Base-by-base conservation (phyloP, 2,113 vertebrate species). In the Erythrocebus patas region DNA sequence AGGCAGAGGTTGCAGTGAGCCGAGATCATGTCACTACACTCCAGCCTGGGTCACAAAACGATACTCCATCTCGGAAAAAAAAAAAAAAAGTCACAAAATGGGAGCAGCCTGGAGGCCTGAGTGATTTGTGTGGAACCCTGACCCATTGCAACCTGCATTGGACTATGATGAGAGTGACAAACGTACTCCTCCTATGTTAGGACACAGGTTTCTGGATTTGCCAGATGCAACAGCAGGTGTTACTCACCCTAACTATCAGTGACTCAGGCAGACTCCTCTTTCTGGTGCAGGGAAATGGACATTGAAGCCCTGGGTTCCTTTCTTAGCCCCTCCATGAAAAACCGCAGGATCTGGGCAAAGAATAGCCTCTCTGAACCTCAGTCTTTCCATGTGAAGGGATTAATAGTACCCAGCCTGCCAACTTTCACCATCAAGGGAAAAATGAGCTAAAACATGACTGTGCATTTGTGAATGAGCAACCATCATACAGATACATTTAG, bases 121-220 rank as follows among this genome's bases (percentile, higher is more conserved):
- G 16, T 20, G 57, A 64, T 78, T 1, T 2, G 13, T 7, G 35
- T 52, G 38, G 4, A 13, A 12, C 20, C 23, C 32, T 13, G 2
- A 5, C 12, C 22, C 10, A 1, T 0, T 20, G 32, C 18, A 40
- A 1, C 13, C 43, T 2, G 27, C 68, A 4, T 8, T 6, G 27
- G 61, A 38, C 35, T 38, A 35, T 2, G 10, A 13, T 16, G 7
- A 14, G 45, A 35, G 16, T 4, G 66, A 52, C 35, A 66, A 12
- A 17, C 10, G 17, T 4, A 35, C 8, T 13, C 59, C 13, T 94
- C 72, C 32, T 10, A 13, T 7, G 4, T 70, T 5, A 45, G 83
- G 88, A 30, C 38, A 7, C 92, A 25, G 32, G 59, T 32, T 30
- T 88, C 32, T 82, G 48, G 30, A 8, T 23, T 30, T 38, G 13